phyloP scores from a whole-genome alignment of 2,888 invertebrate species.

The Rhodophaea formosa region DNA sequence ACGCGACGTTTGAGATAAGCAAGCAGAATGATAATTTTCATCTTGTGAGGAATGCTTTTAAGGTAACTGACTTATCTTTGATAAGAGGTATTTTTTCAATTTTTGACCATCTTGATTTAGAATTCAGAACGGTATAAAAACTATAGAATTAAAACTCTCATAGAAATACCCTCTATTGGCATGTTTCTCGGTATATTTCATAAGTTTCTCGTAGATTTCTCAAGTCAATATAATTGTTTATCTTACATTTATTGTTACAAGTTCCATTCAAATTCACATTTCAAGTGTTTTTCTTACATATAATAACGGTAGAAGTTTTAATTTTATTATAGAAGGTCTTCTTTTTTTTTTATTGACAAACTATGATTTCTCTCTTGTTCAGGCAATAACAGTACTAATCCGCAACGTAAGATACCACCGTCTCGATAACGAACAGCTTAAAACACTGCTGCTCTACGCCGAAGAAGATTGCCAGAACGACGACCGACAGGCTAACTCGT shows the following conservation, averaged over 20 bases:
- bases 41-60: slow-evolving; percentile 92
- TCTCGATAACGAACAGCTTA: slow-evolving; percentile 84
- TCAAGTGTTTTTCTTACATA: too few relatives aligned
- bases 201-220: background rate
- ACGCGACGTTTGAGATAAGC: slow-evolving; percentile 90
- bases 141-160: too few relatives aligned
- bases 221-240: background rate
- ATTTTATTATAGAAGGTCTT: too few relatives aligned
- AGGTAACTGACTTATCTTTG: slow-evolving; percentile 77
- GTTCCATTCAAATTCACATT: too few relatives aligned
- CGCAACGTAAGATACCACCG: slow-evolving; percentile 88
- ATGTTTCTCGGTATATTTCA: background rate
- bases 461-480: slow-evolving; percentile 94
- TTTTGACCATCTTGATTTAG: too few relatives aligned
- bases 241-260: too few relatives aligned
- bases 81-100: too few relatives aligned
- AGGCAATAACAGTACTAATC: slow-evolving; percentile 90
- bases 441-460: slow-evolving; percentile 90
- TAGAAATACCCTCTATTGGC: too few relatives aligned
- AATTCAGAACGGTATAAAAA: too few relatives aligned
- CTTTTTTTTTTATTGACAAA: too few relatives aligned
- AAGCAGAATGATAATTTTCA: slow-evolving; percentile 93
- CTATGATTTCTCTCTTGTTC: slow-evolving; percentile 36
- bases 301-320: too few relatives aligned
- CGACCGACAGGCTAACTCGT: slow-evolving; percentile 93